Evolutionary conservation across 2,888 invertebrate genomes (phyloP).

Genomic region (Plutella xylostella): DNA sequence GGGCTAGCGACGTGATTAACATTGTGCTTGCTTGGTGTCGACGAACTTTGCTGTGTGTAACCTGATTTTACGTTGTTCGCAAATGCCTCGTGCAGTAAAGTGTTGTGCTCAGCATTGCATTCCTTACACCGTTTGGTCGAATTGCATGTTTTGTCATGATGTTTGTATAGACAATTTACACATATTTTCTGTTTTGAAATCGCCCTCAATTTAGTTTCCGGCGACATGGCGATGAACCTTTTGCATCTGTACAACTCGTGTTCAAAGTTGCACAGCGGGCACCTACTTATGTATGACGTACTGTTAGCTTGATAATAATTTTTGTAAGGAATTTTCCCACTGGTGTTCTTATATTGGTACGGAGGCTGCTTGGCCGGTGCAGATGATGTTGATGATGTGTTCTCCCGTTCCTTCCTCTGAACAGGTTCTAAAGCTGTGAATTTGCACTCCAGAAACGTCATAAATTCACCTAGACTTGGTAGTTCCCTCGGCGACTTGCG

Average conservation of each 20-base stretch:
- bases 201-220: not conserved
- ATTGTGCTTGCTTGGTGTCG: not conserved
- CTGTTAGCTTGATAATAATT: too few relatives aligned
- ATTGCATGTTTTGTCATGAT: not conserved
- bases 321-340: too few relatives aligned
- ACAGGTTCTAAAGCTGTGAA: not conserved
- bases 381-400: not conserved
- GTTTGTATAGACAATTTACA: not conserved
- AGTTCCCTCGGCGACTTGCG: too few relatives aligned
- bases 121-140: not conserved
- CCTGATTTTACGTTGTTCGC: not conserved
- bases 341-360: too few relatives aligned
- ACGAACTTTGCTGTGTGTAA: not conserved
- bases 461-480: too few relatives aligned
- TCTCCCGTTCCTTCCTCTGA: not conserved
- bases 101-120: not conserved
- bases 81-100: not conserved
- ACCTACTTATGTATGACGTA: too few relatives aligned
- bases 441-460: too few relatives aligned
- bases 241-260: not conserved
- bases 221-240: not conserved
- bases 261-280: not conserved
- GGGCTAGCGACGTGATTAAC: conserved; percentile 2
- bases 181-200: not conserved
- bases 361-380: too few relatives aligned